Evolutionary conservation across 2,113 vertebrate genomes (phyloP), one percentile per base, ranked within the genome.

Genomic region (Hippocampus abdominalis): DNA sequence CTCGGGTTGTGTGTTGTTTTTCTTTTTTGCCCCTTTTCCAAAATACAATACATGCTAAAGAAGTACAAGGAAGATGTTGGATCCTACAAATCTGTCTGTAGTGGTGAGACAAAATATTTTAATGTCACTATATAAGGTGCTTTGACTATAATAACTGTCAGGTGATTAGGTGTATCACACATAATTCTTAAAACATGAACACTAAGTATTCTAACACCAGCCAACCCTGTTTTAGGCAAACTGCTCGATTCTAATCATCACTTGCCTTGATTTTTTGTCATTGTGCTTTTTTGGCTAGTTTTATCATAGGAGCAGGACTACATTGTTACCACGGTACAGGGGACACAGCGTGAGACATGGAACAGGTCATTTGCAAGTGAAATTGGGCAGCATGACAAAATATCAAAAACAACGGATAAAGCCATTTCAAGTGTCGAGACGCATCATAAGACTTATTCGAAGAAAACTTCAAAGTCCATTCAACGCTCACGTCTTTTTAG

Each of bases 261-360:
- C 82, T 80, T 73, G 82, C 11, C 25, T 69, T 67, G 79, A 69
- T 79, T 54, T 54, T 54, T 54, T 66, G 75, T 2, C 74, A 73
- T 88, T 92, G 87, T 90, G 88, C 89, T 90, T 91, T 42, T 78
- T 70, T 74, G 80, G 69, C 81, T 77, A 79, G 64, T 78, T 77
- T 77, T 76, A 66, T 81, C 77, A 74, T 71, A 77, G 63, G 57
- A 82, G 70, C 48, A 84, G 81, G 80, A 73, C 84, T 72, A 87
- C 84, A 75, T 83, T 72, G 77, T 79, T 74, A 85, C 84, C 78
- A 90, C 84, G 63, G 73, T 71, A 85, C 81, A 80, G 72, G 81
- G 70, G 71, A 88, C 59, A 48, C 74, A 63, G 71, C 15, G 66
- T 74, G 74, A 79, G 68, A 78, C 46, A 16, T 23, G 67, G 53